Conservation (phyloP, 2,113 vertebrate genomes). For the Carlito syrichta region DNA sequence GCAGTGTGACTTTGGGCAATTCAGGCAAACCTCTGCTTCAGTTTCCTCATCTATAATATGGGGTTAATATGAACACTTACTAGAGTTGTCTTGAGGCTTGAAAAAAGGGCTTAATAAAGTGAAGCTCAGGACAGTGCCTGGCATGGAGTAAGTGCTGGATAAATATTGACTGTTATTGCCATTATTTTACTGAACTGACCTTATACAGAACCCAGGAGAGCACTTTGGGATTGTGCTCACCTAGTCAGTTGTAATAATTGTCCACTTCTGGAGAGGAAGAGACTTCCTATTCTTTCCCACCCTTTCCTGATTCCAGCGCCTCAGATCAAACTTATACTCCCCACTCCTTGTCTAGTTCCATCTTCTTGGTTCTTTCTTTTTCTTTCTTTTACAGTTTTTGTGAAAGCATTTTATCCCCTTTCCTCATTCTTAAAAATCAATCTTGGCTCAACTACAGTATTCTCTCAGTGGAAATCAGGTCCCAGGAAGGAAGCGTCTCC, state of each 20-base stretch:
- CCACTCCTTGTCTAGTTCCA: neutral
- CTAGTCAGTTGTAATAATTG: neutral
- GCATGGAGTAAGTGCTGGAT: neutral
- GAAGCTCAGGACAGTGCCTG: neutral
- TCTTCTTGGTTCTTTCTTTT: neutral
- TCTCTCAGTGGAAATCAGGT: conserved; percentile 7
- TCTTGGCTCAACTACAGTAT: neutral
- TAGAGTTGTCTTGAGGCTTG: neutral
- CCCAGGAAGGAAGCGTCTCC: conserved; percentile 30
- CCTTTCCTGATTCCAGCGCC: neutral
- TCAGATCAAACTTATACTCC: neutral
- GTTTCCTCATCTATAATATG: neutral
- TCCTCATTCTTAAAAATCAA: neutral
- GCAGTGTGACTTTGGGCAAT: neutral
- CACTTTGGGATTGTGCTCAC: neutral
- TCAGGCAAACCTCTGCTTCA: neutral
- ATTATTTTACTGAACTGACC: neutral
- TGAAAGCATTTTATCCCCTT: neutral
- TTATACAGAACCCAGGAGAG: neutral
- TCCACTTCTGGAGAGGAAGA: neutral
- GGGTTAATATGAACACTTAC: neutral
- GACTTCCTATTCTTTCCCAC: neutral
- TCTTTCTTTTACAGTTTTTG: neutral
- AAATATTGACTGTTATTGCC: neutral
- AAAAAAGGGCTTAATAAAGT: neutral